These are phyloP conservation scores for Geococcyx californianus DNA, from an alignment of 2,113 vertebrate species.

Conservation along the genomic window DNA sequence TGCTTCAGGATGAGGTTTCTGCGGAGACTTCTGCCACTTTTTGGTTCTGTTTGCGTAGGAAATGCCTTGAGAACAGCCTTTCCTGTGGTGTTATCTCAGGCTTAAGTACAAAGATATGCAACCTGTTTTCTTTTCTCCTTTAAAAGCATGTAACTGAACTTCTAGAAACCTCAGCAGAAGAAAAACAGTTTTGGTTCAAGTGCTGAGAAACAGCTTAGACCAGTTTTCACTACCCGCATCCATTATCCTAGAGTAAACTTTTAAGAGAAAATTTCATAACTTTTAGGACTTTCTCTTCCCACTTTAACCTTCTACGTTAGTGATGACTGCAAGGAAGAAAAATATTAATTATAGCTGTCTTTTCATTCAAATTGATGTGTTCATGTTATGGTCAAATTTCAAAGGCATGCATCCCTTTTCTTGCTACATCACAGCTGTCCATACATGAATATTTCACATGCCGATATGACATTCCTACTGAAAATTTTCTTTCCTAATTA, in stretches of 20 bases:
- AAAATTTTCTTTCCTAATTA: background rate
- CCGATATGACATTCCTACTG: background rate
- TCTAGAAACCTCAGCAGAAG: background rate
- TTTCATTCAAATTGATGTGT: background rate
- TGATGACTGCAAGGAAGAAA: background rate
- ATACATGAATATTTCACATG: background rate
- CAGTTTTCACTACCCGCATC: background rate
- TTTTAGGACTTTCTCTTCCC: background rate
- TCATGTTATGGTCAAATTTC: background rate
- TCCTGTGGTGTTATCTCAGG: conserved; percentile 50
- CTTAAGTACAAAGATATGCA: background rate
- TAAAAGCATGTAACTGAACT: conserved; percentile 13
- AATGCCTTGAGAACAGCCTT: conserved; percentile 23
- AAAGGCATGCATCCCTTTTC: background rate
- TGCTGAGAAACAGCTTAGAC: background rate
- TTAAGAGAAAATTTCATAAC: background rate
- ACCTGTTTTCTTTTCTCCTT: conserved; percentile 2
- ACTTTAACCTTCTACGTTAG: background rate
- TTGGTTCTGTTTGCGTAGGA: conserved; percentile 22
- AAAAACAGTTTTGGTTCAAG: background rate
- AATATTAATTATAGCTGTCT: background rate
- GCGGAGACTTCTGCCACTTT: background rate
- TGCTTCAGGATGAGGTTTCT: conserved; percentile 12
- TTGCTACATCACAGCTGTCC: background rate
- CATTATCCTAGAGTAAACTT: background rate